These are phyloP conservation scores for Mimas tiliae DNA, from an alignment of 2,888 invertebrate species.

Conservation along the genomic window DNA sequence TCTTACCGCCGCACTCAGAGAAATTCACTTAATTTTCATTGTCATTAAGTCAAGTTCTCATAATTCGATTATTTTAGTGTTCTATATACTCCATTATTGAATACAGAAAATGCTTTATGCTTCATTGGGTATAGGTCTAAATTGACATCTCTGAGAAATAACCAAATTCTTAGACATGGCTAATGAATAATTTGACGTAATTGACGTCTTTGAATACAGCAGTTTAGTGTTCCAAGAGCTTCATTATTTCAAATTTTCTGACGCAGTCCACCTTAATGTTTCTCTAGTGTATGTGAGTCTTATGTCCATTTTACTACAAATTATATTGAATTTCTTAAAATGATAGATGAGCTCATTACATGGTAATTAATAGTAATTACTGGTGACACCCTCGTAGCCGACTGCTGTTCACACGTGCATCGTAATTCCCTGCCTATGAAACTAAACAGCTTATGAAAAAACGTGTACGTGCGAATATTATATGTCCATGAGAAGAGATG, in stretches of 20 bases:
- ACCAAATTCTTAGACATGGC: too few relatives aligned
- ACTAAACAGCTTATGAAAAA: neutral
- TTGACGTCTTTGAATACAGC: too few relatives aligned
- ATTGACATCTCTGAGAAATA: too few relatives aligned
- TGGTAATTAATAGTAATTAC: constrained; percentile 22
- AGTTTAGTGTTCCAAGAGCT: too few relatives aligned
- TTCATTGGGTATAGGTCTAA: too few relatives aligned
- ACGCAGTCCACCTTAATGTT: neutral
- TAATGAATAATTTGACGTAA: too few relatives aligned
- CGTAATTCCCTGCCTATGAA: constrained; percentile 5
- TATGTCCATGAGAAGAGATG: neutral
- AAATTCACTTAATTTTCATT: too few relatives aligned
- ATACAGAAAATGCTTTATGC: too few relatives aligned
- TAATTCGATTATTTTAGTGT: too few relatives aligned
- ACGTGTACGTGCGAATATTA: neutral
- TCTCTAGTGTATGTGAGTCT: neutral
- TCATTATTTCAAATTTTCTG: neutral
- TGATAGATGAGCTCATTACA: constrained; percentile 22
- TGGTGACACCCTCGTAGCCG: constrained; percentile 18
- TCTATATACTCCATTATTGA: too few relatives aligned
- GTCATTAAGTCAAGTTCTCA: too few relatives aligned
- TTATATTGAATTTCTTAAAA: constrained; percentile 5
- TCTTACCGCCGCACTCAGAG: too few relatives aligned
- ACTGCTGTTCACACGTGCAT: constrained; percentile 15
- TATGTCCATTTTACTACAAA: neutral